Evolutionary conservation across 2,113 vertebrate species (phyloP), one percentile per base, ranked within the genome.

Genomic region (Neogobius melanostomus): DNA sequence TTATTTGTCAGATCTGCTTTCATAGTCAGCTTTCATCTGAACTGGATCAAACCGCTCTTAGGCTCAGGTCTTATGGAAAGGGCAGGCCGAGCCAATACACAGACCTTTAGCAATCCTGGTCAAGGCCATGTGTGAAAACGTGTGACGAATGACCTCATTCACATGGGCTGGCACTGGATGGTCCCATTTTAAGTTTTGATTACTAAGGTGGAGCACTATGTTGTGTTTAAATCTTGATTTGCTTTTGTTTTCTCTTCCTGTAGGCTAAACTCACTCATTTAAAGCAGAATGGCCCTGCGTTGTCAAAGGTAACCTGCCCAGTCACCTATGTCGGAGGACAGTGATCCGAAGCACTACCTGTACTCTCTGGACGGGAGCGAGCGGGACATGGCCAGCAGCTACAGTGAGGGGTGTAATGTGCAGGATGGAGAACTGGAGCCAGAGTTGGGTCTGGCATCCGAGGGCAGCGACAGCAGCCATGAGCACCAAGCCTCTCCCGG

Each of bases 401-500:
- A 89, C 84, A 64, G 6, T 1, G 71, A 88, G 49, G 74, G 51
- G 0, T 77, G 88, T 6, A 70, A 68, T 1, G 62, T 45, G 11
- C 73, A 5, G 76, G 80, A 85, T 6, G 64, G 80, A 0, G 82
- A 89, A 14, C 75, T 88, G 5, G 82, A 86, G 8, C 68, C 82
- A 0, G 80, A 87, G 69, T 46, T 90, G 2, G 87, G 87, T 4
- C 53, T 89, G 61, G 81, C 92, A 14, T 93, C 92, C 0, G 89
- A 93, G 53, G 91, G 93, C 1, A 90, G 92, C 45, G 92, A 94
- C 82, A 92, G 92, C 87, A 93, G 79, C 77, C 94, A 86, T 10
- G 87, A 83, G 48, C 89, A 72, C 17, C 61, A 74, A 0, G 16
- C 64, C 75, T 76, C 82, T 0, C 72, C 61, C 0, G 69, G 68